Conservation (phyloP, 2,888 invertebrate species). For the Anodontia alba region DNA sequence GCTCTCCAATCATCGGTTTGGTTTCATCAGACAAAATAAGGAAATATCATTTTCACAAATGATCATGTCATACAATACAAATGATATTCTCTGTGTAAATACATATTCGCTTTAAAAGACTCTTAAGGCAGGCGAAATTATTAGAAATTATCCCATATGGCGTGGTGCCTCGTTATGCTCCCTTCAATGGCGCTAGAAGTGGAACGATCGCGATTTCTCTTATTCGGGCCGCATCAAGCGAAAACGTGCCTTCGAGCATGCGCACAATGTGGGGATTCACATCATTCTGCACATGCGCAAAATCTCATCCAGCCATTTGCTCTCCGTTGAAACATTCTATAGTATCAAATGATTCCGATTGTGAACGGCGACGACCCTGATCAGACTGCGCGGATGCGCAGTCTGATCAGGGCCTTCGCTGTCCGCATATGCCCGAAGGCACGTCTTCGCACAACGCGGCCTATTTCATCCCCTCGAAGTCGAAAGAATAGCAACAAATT, state of each 20-base stretch:
- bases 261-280: too few relatives aligned
- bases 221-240: neutral
- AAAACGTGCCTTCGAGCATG: too few relatives aligned
- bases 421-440: too few relatives aligned
- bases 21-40: constrained; percentile 32
- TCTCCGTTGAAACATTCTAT: too few relatives aligned
- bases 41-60: constrained; percentile 58
- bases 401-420: too few relatives aligned
- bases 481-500: constrained; percentile 61
- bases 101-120: constrained; percentile 52
- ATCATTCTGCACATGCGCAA: too few relatives aligned
- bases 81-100: constrained; percentile 52
- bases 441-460: too few relatives aligned
- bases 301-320: too few relatives aligned
- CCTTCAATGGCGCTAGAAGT: constrained; percentile 36
- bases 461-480: constrained; percentile 37
- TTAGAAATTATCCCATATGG: constrained; percentile 20
- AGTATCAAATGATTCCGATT: too few relatives aligned
- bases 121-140: constrained; percentile 24
- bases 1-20: neutral
- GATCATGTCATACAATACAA: constrained; percentile 47
- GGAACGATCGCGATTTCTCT: constrained; percentile 33
- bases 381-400: too few relatives aligned
- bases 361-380: too few relatives aligned
- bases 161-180: constrained; percentile 47